Conservation (phyloP, 1,140 invertebrate genomes). For the Drosophila mojavensis region DNA sequence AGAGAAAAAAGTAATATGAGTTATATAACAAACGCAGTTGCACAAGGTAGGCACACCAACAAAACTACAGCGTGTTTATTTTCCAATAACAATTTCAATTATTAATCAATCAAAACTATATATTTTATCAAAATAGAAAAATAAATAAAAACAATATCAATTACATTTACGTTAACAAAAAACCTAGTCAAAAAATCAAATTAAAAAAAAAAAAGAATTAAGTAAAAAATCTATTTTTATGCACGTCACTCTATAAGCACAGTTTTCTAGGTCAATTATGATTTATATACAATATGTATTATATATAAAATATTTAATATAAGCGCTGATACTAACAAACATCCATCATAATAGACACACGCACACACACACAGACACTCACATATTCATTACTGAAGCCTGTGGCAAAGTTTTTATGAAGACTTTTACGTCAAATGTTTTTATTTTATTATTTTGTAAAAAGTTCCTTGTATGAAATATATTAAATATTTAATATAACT, state of each 20-base stretch:
- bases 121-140: conserved; percentile 25
- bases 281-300: conserved; percentile 65
- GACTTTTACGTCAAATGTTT: conserved; percentile 1
- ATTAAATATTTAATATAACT: no score
- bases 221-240: conserved; percentile 57
- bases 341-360: conserved; percentile 3
- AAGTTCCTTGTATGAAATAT: no score
- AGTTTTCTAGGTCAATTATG: conserved; percentile 77
- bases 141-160: not conserved
- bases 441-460: not conserved
- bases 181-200: conserved; percentile 25
- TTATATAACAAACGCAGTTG: conserved; percentile 83
- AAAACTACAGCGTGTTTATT: conserved; percentile 77
- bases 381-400: conserved; percentile 12
- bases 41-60: conserved; percentile 84
- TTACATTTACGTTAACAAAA: conserved; percentile 24
- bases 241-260: conserved; percentile 74
- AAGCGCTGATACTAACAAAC: conserved; percentile 41
- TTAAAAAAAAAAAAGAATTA: conserved; percentile 48
- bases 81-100: conserved; percentile 76
- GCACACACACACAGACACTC: conserved; percentile 11
- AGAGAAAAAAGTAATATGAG: conserved; percentile 65
- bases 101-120: conserved; percentile 52
- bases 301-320: conserved; percentile 63
- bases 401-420: conserved; percentile 35